Evolutionary conservation across 2,888 invertebrate species (phyloP), one percentile per base, ranked within the genome.

Genomic region (Lasioglossum pauxillum): DNA sequence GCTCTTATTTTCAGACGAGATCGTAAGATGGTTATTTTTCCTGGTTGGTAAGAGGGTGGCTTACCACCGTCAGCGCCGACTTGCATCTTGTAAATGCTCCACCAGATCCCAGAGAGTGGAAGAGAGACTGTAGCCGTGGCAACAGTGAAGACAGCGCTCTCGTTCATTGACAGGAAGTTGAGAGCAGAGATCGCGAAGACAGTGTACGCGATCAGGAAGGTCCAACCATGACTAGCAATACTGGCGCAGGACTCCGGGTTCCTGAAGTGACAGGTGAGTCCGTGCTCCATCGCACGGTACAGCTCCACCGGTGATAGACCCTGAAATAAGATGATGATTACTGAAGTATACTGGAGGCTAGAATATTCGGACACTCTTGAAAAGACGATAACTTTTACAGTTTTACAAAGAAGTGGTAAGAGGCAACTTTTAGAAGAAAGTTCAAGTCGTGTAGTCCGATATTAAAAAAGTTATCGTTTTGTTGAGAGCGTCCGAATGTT

Each of bases 101-200:
- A 96, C 96, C 96, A 96, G 86, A 96, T 95, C 27, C 96, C 96
- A 57, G 96, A 95, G 14, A 96, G 89, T 5, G 96, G 96, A 69
- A 96, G 93, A 35, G 96, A 95, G 27, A 95, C 95, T 31, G 96
- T 96, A 81, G 96, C 95, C 53, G 96, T 94, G 27, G 96, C 96
- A 27, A 96, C 95, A 19, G 96, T 96, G 91, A 96, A 96, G 12
- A 96, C 96, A 14, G 96, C 96, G 49, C 96, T 96, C 91, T 96
- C 96, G 83, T 96, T 95, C 89, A 96, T 93, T 27, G 96, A 95
- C 81, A 96, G 93, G 91, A 96, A 96, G 90, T 96, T 95, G 67
- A 96, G 92, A 16, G 96, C 95, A 71, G 95, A 95, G 86, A 96
- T 93, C 16, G 95, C 93, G 90, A 96, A 96, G 5, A 94, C 89